These are phyloP conservation scores for Theonella swinhoei DNA, from an alignment of 37 sponge, comb jelly and placozoan genomes.

Conservation along the genomic window DNA sequence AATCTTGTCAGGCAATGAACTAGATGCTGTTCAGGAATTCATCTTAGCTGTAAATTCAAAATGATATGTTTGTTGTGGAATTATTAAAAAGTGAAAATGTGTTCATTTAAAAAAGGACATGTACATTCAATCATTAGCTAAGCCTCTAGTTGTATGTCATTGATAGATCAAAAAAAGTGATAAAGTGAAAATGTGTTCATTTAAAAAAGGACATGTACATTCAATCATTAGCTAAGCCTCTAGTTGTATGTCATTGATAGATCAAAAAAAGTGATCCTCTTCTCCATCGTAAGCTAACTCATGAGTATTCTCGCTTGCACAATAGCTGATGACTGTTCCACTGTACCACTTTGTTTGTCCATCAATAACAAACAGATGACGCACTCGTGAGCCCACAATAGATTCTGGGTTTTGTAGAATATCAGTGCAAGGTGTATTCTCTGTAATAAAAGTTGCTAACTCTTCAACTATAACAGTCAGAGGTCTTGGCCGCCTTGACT, in stretches of 20 bases:
- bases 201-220: slow-evolving; percentile 2
- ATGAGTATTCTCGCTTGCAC: slow-evolving; percentile 18
- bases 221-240: no score
- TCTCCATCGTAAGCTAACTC: slow-evolving; percentile 20
- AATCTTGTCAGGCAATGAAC: slow-evolving; percentile 5
- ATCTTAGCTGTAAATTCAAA: neutral
- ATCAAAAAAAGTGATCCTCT: neutral
- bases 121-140: slow-evolving; percentile 19
- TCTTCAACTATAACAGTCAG: slow-evolving; percentile 13
- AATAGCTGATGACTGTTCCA: slow-evolving; percentile 35
- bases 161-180: neutral
- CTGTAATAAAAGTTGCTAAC: neutral
- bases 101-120: slow-evolving; percentile 17
- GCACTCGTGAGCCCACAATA: slow-evolving; percentile 24
- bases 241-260: no score
- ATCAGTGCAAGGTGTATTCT: neutral
- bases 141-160: no score
- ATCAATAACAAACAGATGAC: slow-evolving; percentile 10
- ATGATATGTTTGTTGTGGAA: neutral
- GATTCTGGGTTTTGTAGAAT: neutral
- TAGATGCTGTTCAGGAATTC: slow-evolving; percentile 12
- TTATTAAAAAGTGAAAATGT: slow-evolving; percentile 6
- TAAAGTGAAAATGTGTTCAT: slow-evolving; percentile 22
- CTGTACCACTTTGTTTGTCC: slow-evolving; percentile 17
- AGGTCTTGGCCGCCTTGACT: slow-evolving; percentile 2